These are phyloP conservation scores for Pteruthius melanotis DNA, from an alignment of 2,113 vertebrate species.

Conservation along the genomic window DNA sequence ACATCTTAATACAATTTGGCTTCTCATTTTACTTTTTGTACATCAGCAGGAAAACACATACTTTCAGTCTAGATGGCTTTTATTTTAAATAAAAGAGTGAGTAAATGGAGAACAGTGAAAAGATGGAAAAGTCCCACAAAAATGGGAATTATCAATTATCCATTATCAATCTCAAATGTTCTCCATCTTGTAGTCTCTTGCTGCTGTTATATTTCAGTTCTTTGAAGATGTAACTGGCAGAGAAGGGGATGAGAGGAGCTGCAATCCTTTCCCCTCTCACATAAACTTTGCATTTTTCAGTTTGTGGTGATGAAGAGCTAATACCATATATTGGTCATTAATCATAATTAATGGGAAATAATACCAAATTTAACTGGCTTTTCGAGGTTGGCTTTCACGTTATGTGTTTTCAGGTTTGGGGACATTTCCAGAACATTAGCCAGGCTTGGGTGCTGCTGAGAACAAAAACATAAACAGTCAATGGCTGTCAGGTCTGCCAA, in stretches of 20 bases:
- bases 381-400: accelerated
- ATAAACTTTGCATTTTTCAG: background rate
- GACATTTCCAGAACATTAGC: background rate
- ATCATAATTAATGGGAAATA: background rate
- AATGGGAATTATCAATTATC: background rate
- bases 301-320: background rate
- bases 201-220: background rate
- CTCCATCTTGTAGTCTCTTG: background rate
- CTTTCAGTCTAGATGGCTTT: background rate
- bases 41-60: background rate
- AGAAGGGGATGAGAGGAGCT: background rate
- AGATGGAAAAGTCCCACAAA: background rate
- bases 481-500: background rate
- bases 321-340: background rate
- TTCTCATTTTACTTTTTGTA: background rate
- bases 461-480: background rate
- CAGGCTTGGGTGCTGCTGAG: accelerated
- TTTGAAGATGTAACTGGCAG: background rate
- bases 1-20: background rate
- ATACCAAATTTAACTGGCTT: background rate
- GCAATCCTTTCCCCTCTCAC: background rate
- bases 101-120: background rate
- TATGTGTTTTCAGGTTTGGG: background rate
- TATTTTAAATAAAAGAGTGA: background rate
- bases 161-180: too few species aligned